Percentiles rank a stretch among this genome's conserved stretches.
Conservation (phyloP, 2,797 vertebrate genomes). For the Sebastes miniatus region DNA sequence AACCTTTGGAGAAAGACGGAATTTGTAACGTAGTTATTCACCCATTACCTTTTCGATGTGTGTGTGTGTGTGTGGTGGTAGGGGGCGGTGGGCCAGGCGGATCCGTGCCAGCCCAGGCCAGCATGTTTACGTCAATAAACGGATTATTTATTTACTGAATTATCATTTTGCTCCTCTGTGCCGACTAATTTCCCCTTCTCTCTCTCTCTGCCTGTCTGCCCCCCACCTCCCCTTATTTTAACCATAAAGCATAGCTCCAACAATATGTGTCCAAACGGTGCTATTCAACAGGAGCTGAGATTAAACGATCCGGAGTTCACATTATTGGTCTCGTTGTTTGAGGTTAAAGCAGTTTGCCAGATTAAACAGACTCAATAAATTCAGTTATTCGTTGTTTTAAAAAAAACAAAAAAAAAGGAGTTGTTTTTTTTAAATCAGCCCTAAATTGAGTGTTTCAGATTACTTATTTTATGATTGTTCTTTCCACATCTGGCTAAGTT, state of each 20-base stretch:
- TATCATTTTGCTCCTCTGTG: constrained; percentile 31
- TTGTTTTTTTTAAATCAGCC: too few relatives aligned
- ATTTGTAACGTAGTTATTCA: constrained; percentile 73
- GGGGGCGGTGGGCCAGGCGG: constrained; percentile 7
- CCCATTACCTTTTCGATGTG: constrained; percentile 56
- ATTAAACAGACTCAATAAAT: neutral
- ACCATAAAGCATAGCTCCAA: neutral
- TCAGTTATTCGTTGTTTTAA: neutral
- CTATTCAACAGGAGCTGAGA: neutral
- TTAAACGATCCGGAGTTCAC: neutral
- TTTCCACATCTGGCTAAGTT: neutral
- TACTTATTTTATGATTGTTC: neutral
- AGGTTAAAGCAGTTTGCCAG: neutral
- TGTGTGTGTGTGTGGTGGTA: constrained; percentile 31
- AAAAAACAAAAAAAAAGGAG: too few relatives aligned
- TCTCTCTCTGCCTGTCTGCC: neutral
- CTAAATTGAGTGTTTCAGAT: neutral
- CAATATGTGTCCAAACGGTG: neutral
- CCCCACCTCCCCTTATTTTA: neutral
- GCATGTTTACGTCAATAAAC: constrained; percentile 43
- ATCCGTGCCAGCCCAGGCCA: constrained; percentile 17
- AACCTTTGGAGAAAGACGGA: constrained; percentile 66
- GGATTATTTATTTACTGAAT: constrained; percentile 56
- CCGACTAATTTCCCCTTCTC: neutral
- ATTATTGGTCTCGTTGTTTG: neutral